phyloP scores from a whole-genome alignment of 37 sponge, comb jelly and placozoan species.

The Beroe ovata region DNA sequence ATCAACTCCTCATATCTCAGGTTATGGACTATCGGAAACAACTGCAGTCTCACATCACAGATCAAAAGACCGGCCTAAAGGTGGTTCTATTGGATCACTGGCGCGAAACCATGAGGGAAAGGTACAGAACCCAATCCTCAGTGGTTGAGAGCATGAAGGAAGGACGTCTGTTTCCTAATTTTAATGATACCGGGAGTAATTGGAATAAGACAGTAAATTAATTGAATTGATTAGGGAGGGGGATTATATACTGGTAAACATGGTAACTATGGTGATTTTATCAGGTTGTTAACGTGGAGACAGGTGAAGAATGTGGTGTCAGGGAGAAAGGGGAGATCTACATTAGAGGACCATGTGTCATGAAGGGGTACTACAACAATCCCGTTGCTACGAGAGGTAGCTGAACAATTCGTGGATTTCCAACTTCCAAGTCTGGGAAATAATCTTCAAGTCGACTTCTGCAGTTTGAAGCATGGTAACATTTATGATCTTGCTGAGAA shows the following conservation, averaged over 20 bases:
- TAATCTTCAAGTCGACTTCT: too few relatives aligned
- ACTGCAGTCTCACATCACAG: constrained; percentile 75
- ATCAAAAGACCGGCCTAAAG: background rate
- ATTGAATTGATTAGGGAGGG: too few relatives aligned
- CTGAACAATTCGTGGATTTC: too few relatives aligned
- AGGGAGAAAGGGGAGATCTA: constrained; percentile 76
- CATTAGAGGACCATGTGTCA: constrained; percentile 80
- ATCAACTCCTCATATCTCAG: background rate
- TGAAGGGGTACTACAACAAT: constrained; percentile 86
- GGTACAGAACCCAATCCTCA: too few relatives aligned
- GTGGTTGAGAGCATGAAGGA: too few relatives aligned
- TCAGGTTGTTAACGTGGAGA: constrained; percentile 70
- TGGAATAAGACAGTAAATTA: too few relatives aligned
- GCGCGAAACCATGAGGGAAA: background rate
- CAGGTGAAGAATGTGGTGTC: constrained; percentile 62
- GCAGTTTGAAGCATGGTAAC: too few relatives aligned
- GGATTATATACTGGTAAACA: too few relatives aligned
- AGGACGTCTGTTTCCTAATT: too few relatives aligned
- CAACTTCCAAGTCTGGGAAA: too few relatives aligned
- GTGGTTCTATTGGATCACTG: background rate
- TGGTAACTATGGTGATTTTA: background rate
- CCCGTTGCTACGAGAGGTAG: constrained; percentile 74
- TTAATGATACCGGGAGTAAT: too few relatives aligned
- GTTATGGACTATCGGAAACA: constrained; percentile 85
- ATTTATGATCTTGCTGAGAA: too few relatives aligned